These are phyloP conservation scores for Zosterops hypoxanthus DNA, from an alignment of 2,113 vertebrate genomes.

Conservation along the genomic window DNA sequence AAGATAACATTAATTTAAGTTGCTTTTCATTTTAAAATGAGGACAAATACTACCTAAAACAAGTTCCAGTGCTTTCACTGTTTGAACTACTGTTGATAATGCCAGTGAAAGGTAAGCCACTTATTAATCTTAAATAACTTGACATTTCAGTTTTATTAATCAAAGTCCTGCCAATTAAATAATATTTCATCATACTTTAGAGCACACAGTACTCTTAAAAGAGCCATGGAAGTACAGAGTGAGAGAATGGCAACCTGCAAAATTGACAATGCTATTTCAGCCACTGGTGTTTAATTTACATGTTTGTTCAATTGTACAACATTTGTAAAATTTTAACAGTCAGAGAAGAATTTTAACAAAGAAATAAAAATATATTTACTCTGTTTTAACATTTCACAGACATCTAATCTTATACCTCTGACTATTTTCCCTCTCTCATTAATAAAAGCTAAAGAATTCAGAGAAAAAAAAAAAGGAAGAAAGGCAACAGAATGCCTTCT, in stretches of 20 bases:
- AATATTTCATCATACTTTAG: neutral
- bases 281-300: neutral
- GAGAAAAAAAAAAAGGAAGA: neutral
- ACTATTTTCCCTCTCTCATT: neutral
- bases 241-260: neutral
- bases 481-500: neutral
- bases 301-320: neutral
- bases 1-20: neutral
- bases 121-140: neutral
- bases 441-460: neutral
- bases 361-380: neutral
- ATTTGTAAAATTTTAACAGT: neutral
- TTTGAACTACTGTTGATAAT: constrained; percentile 32
- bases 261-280: neutral
- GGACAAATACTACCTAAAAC: neutral
- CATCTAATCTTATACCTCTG: neutral
- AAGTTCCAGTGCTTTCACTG: neutral
- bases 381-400: neutral
- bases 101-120: neutral
- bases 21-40: neutral
- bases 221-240: neutral
- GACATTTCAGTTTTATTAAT: constrained; percentile 40
- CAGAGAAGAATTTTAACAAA: neutral
- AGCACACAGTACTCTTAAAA: neutral
- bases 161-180: neutral